Evolutionary conservation across 2,888 invertebrate genomes (phyloP).

Genomic region (Bursaphelenchus okinawaensis): DNA sequence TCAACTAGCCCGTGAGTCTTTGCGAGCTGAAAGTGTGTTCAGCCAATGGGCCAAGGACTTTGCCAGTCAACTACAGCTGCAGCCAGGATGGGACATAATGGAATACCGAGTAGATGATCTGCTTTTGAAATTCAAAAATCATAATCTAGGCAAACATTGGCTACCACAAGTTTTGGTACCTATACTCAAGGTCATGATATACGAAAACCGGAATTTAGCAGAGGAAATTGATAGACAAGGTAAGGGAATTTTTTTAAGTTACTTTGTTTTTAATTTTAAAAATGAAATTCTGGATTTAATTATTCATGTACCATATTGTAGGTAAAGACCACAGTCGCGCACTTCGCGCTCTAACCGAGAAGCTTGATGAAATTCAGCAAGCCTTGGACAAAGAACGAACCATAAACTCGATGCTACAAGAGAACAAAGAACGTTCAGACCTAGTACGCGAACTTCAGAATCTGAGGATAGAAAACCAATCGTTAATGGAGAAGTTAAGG

Average conservation of each 20-base stretch:
- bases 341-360: constrained; percentile 1
- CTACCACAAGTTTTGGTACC: constrained; percentile 42
- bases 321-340: not conserved
- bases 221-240: constrained; percentile 20
- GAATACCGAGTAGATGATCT: constrained; percentile 41
- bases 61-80: constrained; percentile 24
- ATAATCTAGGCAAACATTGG: constrained; percentile 38
- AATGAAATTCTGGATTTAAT: no score
- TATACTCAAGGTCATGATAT: constrained; percentile 25
- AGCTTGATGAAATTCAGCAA: constrained; percentile 12
- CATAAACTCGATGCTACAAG: not conserved
- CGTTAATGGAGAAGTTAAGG: constrained; percentile 10
- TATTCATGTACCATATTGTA: no score
- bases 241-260: not conserved
- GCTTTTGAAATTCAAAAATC: constrained; percentile 34
- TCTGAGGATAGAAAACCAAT: constrained; percentile 1
- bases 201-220: constrained; percentile 19
- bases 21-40: constrained; percentile 41
- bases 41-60: constrained; percentile 39
- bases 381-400: constrained; percentile 11
- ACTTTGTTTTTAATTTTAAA: not conserved
- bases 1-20: constrained; percentile 39
- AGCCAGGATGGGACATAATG: constrained; percentile 28
- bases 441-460: not conserved
- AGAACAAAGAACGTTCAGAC: not conserved